A percentile compares a stretch with the other conserved stretches of the same genome.
Evolutionary conservation across 2,797 vertebrate genomes (phyloP).

Genomic region (Poeciliopsis infans): DNA sequence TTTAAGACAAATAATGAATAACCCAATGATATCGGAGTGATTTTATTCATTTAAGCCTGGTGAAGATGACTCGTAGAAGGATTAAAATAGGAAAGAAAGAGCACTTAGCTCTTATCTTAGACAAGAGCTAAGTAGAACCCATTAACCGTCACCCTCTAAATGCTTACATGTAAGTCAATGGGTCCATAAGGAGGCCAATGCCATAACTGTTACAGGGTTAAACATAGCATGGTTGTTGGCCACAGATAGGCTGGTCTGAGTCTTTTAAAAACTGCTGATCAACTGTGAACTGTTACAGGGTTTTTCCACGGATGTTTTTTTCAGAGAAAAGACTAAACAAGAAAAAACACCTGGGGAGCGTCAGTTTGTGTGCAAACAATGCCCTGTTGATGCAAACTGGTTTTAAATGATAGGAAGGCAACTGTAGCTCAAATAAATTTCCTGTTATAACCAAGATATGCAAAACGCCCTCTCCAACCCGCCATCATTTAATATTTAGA

Average conservation of each 20-base stretch:
- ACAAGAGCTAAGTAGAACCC: too few relatives aligned
- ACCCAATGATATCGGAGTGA: background rate
- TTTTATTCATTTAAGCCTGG: background rate
- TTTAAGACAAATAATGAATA: background rate
- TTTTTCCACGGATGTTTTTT: too few relatives aligned
- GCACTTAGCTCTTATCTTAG: background rate
- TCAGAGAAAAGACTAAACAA: background rate
- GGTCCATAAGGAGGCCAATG: too few relatives aligned
- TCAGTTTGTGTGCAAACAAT: background rate
- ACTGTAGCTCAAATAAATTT: background rate
- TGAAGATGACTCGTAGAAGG: background rate
- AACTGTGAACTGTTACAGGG: background rate
- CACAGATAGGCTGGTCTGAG: background rate
- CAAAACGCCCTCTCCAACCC: background rate
- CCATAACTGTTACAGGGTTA: too few relatives aligned
- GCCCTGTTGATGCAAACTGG: background rate
- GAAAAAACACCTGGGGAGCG: background rate
- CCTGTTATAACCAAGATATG: background rate
- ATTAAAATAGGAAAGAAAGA: background rate
- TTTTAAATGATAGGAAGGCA: background rate
- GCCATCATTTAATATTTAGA: background rate
- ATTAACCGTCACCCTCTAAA: too few relatives aligned
- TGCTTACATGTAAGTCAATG: too few relatives aligned
- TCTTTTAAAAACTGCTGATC: background rate
- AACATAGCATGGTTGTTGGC: background rate